Base-by-base conservation (phyloP, 2,113 vertebrate genomes). In the Sinosuthora webbiana region DNA sequence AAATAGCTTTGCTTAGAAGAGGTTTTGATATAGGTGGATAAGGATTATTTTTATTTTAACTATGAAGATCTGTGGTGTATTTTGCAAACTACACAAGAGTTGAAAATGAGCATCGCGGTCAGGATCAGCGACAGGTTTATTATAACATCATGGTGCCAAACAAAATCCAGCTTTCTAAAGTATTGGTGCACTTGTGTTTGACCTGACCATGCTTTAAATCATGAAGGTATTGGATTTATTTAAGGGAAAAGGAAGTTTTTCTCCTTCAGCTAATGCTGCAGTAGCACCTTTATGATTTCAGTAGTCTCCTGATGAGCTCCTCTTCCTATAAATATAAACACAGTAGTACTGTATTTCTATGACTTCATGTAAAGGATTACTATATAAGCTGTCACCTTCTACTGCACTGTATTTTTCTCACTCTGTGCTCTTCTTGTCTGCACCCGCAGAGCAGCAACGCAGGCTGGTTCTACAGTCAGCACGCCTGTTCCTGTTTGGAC, bases 401-500 rank as follows among this genome's bases (percentile, higher is more conserved):
- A 10, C 35, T 52, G 8, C 6, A 2, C 7, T 0, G 0, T 24
- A 15, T 67, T 90, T 88, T 76, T 74, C 74, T 79, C 20, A 19
- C 30, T 42, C 55, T 53, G 3, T 21, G 20, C 23, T 28, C 22
- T 42, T 65, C 37, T 20, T 63, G 27, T 19, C 49, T 79, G 28
- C 4, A 3, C 37, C 30, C 20, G 3, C 22, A 75, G 33, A 25
- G 0, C 17, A 31, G 25, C 16, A 41, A 18, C 24, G 89, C 50
- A 27, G 59, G 27, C 39, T 7, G 42, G 13, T 15, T 90, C 18
- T 37, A 5, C 83, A 83, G 45, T 35, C 44, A 81, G 23, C 63
- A 53, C 1, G 25, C 11, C 27, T 4, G 0, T 30, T 81, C 44
- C 49, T 56, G 2, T 23, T 37, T 1, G 2, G 28, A 37, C 31